Evolutionary conservation across 2,888 invertebrate species (phyloP), one percentile per base, ranked within the genome.

Genomic region (Athetis lepigone): DNA sequence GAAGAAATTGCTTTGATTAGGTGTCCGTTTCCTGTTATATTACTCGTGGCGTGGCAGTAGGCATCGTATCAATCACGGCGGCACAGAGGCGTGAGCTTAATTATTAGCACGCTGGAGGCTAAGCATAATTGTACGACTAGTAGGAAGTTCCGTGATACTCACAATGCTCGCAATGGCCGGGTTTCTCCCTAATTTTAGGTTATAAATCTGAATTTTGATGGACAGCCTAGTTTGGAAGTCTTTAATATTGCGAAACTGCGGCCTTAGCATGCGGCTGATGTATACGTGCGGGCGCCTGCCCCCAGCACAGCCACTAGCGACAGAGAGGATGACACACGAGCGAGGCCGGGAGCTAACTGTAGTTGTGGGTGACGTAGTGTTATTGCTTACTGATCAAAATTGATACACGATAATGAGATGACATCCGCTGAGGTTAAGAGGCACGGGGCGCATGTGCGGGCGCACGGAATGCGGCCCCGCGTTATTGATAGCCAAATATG

Each of bases 391-490:
- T 52, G 64, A 37, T 63, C 61, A 55, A 67, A 64, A 47, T 68
- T 65, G 67, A 77, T 63, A 68, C 74, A 50, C 65, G 66, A 49
- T 73, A 73, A 70, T 79, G 67, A 73, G 77, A 76, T 76, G 70
- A 72, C 56, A 46, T 67, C 29, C 46, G 55, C 43, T 37, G 55
- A 42, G 76, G 63, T 56, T 45, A 54, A 43, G 21, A 19, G 43
- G n/a, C n/a, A n/a, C n/a, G n/a, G n/a, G n/a, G n/a, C n/a, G n/a
- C n/a, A 36, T 33, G 45, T 54, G 19, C 55, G 51, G 58, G 51
- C 43, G 51, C 62, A 37, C 63, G 75, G 68, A 54, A 65, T 73
- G 77, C 49, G 73, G 64, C 61, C 25, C 37, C 23, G 11, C 11
- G 42, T 46, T 39, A 47, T 49, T 40, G 47, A 62, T 56, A 52